phyloP scores from a whole-genome alignment of 2,113 vertebrate genomes.

The Neoarius graeffei region DNA sequence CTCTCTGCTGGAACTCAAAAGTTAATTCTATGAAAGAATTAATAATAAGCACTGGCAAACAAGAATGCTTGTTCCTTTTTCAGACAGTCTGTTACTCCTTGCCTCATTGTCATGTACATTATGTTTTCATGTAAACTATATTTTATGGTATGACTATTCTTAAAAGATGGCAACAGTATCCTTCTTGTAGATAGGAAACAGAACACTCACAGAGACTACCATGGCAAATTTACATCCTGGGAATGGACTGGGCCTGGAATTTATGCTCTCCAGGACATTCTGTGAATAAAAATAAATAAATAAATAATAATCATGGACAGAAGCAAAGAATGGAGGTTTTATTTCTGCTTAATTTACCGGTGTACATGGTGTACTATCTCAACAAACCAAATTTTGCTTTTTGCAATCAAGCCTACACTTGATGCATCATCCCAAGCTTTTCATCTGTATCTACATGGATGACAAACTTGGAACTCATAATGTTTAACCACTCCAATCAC shows the following conservation, averaged over 20 bases:
- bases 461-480: background rate
- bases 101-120: background rate
- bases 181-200: background rate
- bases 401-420: background rate
- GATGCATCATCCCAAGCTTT: background rate
- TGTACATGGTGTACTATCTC: background rate
- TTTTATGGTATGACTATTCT: background rate
- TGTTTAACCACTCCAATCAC: background rate
- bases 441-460: background rate
- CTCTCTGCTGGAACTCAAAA: slow-evolving; percentile 39
- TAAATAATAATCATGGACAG: no score
- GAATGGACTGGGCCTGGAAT: no score
- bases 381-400: background rate
- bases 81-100: background rate
- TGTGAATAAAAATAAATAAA: background rate
- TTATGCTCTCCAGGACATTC: background rate
- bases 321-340: no score
- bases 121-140: background rate
- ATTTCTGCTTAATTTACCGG: no score
- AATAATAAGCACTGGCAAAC: background rate
- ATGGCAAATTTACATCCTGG: background rate
- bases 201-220: background rate
- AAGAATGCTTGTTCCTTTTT: background rate
- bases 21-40: background rate
- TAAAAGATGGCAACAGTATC: background rate